Evolutionary conservation across 1,140 invertebrate genomes (phyloP), one percentile per base, ranked within the genome.

Genomic region (Drosophila paulistorum): DNA sequence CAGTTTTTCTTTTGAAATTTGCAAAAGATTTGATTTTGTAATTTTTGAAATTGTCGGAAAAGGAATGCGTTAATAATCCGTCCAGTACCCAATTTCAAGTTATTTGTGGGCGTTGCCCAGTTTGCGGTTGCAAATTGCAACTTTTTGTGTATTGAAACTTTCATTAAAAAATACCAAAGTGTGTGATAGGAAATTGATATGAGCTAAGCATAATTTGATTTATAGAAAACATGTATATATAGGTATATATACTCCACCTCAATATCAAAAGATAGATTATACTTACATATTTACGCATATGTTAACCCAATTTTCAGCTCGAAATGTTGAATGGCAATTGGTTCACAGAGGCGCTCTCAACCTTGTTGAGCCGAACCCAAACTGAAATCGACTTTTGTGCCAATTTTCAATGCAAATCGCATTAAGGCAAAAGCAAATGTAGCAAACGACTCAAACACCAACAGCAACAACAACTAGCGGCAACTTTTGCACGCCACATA

Each of bases 371-470:
- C 54, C 39, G 23, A 64, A 39, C 35, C 59, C 59, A 45, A 68
- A 63, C 77, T 63, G 69, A 78, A 78, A 72, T 78, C 74, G 74
- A 78, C 75, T 78, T 67, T 78, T 78, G 75, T 78, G 75, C 75
- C 74, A 77, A 67, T 77, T 78, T 78, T 72, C 74, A 78, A 78
- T 78, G 75, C 74, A 78, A 78, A 78, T 78, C 75, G 75, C 75
- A 78, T 77, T 78, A 78, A 66, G 75, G 68, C 75, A 77, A 77
- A 51, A 51, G 17, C 45, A 51, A 78, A 77, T 77, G 75, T 78
- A 77, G 74, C 75, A 78, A 78, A 77, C 74, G 74, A 68, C 75
- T 71, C 48, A 51, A 26, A 20, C 35, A 51, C 20, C 13, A 62
- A 6, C 59, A 64, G 26, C 62, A 68, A 63, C 75, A 45, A 14